A percentile compares a stretch with the other conserved stretches of the same genome.
Evolutionary conservation across 1,140 invertebrate genomes (phyloP).

Genomic region (Colletes gigas): DNA sequence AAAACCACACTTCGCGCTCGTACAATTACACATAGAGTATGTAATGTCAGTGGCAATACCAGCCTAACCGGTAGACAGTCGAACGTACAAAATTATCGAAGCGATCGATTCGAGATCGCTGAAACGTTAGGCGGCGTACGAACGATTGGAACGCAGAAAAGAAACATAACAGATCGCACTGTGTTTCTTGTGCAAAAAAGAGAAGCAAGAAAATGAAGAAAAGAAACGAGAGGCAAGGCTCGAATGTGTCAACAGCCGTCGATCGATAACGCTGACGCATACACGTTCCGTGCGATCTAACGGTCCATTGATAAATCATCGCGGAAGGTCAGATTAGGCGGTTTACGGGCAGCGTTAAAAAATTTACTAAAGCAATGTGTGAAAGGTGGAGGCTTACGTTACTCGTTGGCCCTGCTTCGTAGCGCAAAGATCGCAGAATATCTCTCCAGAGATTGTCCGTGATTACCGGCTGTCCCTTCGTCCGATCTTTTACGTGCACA

Average conservation of each 20-base stretch:
- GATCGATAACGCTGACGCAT: conserved; percentile 51
- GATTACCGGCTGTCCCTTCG: conserved; percentile 15
- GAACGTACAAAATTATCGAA: not conserved
- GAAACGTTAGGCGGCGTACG: not conserved
- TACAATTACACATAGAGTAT: not conserved
- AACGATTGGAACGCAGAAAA: not conserved
- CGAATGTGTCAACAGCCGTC: conserved; percentile 48
- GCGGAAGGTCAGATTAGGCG: conserved; percentile 12
- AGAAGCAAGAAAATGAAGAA: not conserved
- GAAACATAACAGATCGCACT: not conserved
- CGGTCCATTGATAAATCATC: conserved; percentile 60
- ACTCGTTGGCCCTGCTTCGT: not conserved
- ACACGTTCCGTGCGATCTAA: conserved; percentile 48
- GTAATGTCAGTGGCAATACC: not conserved
- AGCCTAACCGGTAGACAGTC: not conserved
- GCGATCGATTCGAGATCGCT: not conserved
- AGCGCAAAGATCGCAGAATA: conserved; percentile 8
- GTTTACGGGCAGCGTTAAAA: not conserved
- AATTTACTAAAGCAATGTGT: not conserved
- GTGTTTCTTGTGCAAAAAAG: conserved; percentile 10
- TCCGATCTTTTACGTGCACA: conserved; percentile 15
- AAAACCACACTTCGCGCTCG: not conserved
- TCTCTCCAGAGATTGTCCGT: conserved; percentile 12
- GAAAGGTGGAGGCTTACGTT: conserved; percentile 27
- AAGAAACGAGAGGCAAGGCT: not conserved